Percentiles rank a stretch among this genome's conserved stretches.
Evolutionary conservation across 2,113 vertebrate species (phyloP).

Genomic region (Chionomys nivalis): DNA sequence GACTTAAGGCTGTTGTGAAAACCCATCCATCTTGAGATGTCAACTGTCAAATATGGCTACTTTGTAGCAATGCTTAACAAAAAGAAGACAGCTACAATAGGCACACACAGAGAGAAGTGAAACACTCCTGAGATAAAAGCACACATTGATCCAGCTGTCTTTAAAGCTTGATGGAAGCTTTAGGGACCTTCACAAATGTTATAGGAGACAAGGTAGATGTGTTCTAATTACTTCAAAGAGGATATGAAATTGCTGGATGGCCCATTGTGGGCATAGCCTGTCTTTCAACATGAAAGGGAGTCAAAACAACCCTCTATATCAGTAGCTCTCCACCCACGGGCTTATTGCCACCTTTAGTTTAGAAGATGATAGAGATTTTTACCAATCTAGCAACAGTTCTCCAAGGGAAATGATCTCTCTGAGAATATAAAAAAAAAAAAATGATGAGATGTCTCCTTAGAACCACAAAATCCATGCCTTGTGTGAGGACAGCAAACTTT

Average conservation of each 20-base stretch:
- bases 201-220: background rate
- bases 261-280: background rate
- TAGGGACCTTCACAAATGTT: slow-evolving; percentile 21
- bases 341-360: background rate
- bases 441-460: background rate
- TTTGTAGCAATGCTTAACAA: background rate
- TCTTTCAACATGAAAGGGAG: background rate
- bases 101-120: background rate
- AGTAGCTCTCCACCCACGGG: background rate
- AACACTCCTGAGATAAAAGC: background rate
- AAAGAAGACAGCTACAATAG: background rate
- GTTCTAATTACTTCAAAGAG: slow-evolving; percentile 29
- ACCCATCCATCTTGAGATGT: slow-evolving; percentile 53
- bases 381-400: background rate
- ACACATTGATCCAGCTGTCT: background rate
- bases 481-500: background rate
- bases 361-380: background rate
- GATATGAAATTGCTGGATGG: background rate
- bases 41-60: slow-evolving; percentile 59
- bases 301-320: background rate
- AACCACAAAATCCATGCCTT: background rate
- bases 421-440: background rate
- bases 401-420: background rate
- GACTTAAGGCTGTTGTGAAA: slow-evolving; percentile 61
- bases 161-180: background rate